A percentile compares a stretch with the other conserved stretches of the same genome.
phyloP scores from a whole-genome alignment of 2,888 invertebrate genomes.

The Bedellia somnulentella region DNA sequence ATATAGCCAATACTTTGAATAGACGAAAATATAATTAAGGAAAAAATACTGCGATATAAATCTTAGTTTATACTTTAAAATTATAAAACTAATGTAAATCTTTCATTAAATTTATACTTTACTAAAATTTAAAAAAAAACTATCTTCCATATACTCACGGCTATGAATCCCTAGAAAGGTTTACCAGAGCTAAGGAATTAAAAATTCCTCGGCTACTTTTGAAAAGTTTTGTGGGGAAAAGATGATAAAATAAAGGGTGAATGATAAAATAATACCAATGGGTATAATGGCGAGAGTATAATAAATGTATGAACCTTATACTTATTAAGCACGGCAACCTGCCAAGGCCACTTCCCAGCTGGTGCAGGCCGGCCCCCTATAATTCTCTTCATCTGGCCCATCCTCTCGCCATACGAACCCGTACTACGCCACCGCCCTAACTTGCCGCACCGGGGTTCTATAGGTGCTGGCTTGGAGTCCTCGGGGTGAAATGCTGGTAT shows the following conservation, averaged over 20 bases:
- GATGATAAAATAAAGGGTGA: too few relatives aligned
- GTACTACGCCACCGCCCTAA: slow-evolving; percentile 31
- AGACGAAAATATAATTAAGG: too few relatives aligned
- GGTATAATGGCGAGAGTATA: slow-evolving; percentile 1
- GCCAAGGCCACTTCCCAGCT: slow-evolving; percentile 92
- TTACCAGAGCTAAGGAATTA: too few relatives aligned
- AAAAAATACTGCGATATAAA: too few relatives aligned
- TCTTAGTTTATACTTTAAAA: too few relatives aligned
- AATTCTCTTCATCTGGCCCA: slow-evolving; percentile 72
- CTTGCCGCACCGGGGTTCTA: slow-evolving; percentile 33
- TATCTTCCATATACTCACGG: too few relatives aligned
- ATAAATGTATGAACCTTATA: slow-evolving; percentile 72
- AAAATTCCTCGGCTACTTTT: too few relatives aligned
- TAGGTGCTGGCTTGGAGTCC: slow-evolving; percentile 19
- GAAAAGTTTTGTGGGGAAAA: neutral
- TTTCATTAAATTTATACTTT: too few relatives aligned
- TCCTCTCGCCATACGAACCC: slow-evolving; percentile 20
- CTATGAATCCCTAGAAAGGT: too few relatives aligned
- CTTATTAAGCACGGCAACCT: slow-evolving; percentile 86
- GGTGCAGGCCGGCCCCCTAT: slow-evolving; percentile 83
- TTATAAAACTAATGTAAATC: too few relatives aligned
- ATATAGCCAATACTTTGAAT: too few relatives aligned
- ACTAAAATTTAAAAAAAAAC: too few relatives aligned
- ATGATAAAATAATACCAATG: neutral
- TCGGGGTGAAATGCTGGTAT: slow-evolving; percentile 29